Evolutionary conservation across 2,113 vertebrate species (phyloP).

Genomic region (Strigops habroptila): DNA sequence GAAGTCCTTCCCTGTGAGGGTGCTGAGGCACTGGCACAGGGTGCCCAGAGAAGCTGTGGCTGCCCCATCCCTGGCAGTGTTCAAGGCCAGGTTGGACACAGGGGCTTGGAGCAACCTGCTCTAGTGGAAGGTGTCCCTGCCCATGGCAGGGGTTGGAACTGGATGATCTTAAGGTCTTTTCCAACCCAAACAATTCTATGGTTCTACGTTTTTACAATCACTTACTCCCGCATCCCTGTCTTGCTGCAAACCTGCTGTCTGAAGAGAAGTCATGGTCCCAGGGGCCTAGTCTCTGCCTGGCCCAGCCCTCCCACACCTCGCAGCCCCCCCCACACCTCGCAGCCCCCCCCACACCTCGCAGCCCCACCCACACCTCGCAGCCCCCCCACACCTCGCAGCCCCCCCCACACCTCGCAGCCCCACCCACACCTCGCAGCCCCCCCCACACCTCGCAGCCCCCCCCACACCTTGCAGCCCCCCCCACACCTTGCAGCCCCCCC

Average conservation of each 20-base stretch:
- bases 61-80: too few species aligned
- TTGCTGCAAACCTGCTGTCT: not conserved
- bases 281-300: not conserved
- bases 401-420: conserved; percentile 73
- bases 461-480: conserved; percentile 70
- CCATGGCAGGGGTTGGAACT: not conserved
- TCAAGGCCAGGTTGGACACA: too few species aligned
- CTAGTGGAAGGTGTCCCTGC: not conserved
- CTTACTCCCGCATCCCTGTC: not conserved
- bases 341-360: conserved; percentile 83
- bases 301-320: conserved; percentile 61
- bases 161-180: not conserved
- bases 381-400: conserved; percentile 55
- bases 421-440: conserved; percentile 72
- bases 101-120: too few species aligned
- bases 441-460: not conserved
- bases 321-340: conserved; percentile 54
- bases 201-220: not conserved
- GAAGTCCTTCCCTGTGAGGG: too few species aligned
- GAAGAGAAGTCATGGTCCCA: not conserved
- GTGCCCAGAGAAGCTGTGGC: too few species aligned
- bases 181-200: not conserved
- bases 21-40: too few species aligned
- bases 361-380: conserved; percentile 70
- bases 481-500: conserved; percentile 77